Conservation (phyloP, 2,888 invertebrate genomes). For the Agrotis exclamationis region DNA sequence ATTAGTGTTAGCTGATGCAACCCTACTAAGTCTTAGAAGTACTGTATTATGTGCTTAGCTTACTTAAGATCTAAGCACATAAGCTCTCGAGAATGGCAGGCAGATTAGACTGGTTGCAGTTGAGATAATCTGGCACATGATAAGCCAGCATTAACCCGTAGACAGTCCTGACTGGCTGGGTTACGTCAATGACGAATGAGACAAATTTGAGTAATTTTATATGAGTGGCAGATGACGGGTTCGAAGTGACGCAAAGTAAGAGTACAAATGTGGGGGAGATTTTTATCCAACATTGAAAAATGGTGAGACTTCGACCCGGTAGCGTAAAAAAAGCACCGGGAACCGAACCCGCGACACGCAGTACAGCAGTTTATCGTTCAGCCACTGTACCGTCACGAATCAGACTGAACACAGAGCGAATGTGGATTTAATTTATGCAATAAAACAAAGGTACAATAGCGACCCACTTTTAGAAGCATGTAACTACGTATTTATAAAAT, state of each 20-base stretch:
- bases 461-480: not conserved
- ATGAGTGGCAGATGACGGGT: not conserved
- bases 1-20: not conserved
- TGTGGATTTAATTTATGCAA: not conserved
- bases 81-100: slow-evolving; percentile 21
- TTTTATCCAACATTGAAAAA: no score
- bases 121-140: slow-evolving; percentile 9
- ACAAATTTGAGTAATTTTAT: not conserved
- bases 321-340: no score
- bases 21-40: slow-evolving; percentile 46
- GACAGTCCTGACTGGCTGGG: slow-evolving; percentile 2
- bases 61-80: slow-evolving; percentile 44
- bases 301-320: no score
- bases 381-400: no score
- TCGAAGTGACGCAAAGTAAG: not conserved
- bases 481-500: not conserved
- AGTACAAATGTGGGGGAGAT: not conserved
- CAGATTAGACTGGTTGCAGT: slow-evolving; percentile 40
- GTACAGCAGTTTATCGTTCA: no score
- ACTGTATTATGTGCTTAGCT: slow-evolving; percentile 23
- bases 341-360: no score
- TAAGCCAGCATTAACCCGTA: slow-evolving; percentile 5
- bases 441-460: not conserved
- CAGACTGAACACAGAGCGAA: no score
- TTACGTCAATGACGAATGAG: slow-evolving; percentile 11